A percentile compares a stretch with the other conserved stretches of the same genome.
Evolutionary conservation across 1,140 invertebrate genomes (phyloP).

Genomic region (Drosophila bocki): DNA sequence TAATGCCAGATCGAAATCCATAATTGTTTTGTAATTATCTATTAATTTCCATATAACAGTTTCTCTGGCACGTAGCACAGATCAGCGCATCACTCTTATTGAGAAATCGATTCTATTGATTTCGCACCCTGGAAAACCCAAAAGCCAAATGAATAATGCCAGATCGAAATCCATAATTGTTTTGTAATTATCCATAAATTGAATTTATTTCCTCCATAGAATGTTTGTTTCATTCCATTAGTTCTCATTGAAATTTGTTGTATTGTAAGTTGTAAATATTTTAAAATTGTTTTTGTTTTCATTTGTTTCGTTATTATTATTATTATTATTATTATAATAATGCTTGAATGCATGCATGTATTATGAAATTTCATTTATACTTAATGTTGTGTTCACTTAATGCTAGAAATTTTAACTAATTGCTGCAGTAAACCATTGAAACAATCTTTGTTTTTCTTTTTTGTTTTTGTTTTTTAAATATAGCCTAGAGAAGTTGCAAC

Average conservation of each 20-base stretch:
- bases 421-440: constrained; percentile 76
- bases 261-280: constrained; percentile 81
- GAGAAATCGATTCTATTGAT: not conserved
- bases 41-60: constrained; percentile 56
- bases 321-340: constrained; percentile 37
- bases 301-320: constrained; percentile 47
- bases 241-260: constrained; percentile 77
- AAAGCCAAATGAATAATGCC: not conserved
- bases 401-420: constrained; percentile 80
- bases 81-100: not conserved
- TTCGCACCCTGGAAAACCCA: too few relatives aligned
- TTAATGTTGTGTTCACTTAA: constrained; percentile 65
- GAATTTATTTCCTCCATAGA: constrained; percentile 81
- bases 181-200: constrained; percentile 80
- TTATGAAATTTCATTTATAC: constrained; percentile 72
- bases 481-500: constrained; percentile 80
- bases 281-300: constrained; percentile 67
- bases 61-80: not conserved
- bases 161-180: constrained; percentile 15
- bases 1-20: not conserved
- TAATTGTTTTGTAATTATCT: constrained; percentile 65
- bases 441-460: constrained; percentile 53
- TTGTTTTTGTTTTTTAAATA: constrained; percentile 38
- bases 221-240: constrained; percentile 65
- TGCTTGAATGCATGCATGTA: constrained; percentile 49